phyloP scores from a whole-genome alignment of 2,113 vertebrate species.

The Sula dactylatra region DNA sequence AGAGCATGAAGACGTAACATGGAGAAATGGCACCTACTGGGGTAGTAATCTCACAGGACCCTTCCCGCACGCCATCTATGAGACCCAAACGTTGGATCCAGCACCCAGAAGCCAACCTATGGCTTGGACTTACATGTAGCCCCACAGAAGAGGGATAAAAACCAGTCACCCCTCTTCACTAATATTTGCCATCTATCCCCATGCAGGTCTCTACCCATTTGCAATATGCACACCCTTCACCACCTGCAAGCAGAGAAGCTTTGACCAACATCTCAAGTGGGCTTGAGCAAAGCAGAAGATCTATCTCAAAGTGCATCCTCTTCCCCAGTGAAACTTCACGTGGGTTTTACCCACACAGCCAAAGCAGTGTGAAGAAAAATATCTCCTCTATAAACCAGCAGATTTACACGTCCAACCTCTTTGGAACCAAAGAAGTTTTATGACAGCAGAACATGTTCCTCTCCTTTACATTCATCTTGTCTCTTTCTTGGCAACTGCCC shows the following conservation, averaged over 20 bases:
- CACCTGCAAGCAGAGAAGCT: neutral
- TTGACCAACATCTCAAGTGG: neutral
- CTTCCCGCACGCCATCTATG: fast-evolving
- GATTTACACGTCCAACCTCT: neutral
- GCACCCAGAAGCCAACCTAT: neutral
- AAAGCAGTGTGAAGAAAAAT: neutral
- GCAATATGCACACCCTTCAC: neutral
- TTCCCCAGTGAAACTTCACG: neutral
- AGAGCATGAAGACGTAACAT: fast-evolving
- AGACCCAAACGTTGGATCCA: neutral
- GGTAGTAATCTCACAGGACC: neutral
- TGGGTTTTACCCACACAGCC: neutral
- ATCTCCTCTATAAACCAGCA: neutral
- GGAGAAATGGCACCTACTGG: neutral
- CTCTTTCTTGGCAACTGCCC: neutral
- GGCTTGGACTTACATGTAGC: neutral
- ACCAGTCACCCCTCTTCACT: neutral
- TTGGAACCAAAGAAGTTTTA: neutral
- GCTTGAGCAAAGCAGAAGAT: neutral
- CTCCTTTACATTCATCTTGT: neutral
- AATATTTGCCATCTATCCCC: neutral
- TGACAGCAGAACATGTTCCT: neutral
- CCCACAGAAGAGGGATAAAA: neutral
- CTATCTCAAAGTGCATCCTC: neutral
- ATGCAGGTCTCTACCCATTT: neutral